Evolutionary conservation across 2,113 vertebrate genomes (phyloP).

Genomic region (Baryphthengus martii): DNA sequence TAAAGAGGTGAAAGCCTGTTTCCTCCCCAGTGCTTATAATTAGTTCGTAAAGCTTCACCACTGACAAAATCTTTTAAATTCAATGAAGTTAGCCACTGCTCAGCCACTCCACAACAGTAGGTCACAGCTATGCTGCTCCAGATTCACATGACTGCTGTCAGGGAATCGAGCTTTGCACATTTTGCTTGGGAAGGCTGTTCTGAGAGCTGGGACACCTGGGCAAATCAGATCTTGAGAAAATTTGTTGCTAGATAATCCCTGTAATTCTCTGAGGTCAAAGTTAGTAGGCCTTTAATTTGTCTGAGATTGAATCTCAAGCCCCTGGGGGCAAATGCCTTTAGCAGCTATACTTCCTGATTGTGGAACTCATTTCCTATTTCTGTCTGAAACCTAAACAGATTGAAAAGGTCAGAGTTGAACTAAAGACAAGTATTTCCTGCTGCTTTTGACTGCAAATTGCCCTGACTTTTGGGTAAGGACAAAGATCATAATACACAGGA

Average conservation of each 20-base stretch:
- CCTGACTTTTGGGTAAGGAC: neutral
- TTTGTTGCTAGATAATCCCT: constrained; percentile 12
- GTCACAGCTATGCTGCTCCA: neutral
- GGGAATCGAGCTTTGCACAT: neutral
- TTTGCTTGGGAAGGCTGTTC: neutral
- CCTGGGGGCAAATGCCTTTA: constrained; percentile 39
- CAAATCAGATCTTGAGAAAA: constrained; percentile 29
- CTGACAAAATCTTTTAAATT: neutral
- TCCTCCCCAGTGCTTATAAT: neutral
- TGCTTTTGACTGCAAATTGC: neutral
- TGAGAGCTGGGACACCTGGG: constrained; percentile 8
- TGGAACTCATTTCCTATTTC: constrained; percentile 62
- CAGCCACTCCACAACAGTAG: neutral
- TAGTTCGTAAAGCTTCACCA: neutral
- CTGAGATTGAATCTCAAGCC: constrained; percentile 36
- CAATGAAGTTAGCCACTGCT: neutral
- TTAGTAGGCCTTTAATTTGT: constrained; percentile 36
- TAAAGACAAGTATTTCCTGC: constrained; percentile 52
- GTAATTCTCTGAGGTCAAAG: constrained; percentile 29
- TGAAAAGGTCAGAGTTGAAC: constrained; percentile 53
- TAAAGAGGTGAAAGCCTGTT: neutral
- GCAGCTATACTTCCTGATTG: constrained; percentile 61
- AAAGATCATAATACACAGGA: neutral
- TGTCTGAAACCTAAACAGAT: constrained; percentile 57
- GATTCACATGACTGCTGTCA: neutral